phyloP scores from a whole-genome alignment of 2,888 invertebrate genomes.

The Eristalinus aeneus region DNA sequence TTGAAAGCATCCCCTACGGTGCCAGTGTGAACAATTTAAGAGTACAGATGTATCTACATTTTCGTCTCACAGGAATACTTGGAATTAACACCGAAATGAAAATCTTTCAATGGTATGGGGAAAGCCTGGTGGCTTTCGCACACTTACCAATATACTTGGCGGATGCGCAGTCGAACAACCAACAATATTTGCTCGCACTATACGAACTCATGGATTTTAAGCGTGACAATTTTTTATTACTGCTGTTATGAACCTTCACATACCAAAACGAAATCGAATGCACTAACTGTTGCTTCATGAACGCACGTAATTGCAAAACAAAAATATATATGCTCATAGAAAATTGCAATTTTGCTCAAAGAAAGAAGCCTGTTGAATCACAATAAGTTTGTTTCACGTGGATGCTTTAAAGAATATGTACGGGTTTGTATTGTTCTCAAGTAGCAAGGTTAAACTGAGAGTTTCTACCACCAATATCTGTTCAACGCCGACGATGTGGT shows the following conservation, averaged over 20 bases:
- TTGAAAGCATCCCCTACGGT: background rate
- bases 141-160: constrained; percentile 4
- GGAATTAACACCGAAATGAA: background rate
- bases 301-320: background rate
- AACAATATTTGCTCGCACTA: background rate
- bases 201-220: background rate
- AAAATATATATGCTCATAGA: background rate
- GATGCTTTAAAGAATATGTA: background rate
- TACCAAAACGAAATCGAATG: background rate
- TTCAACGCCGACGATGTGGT: constrained; percentile 6
- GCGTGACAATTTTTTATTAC: background rate
- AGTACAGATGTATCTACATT: background rate
- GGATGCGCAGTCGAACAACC: constrained; percentile 21
- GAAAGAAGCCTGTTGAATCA: background rate
- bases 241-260: constrained; percentile 2
- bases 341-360: background rate
- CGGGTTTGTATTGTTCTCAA: constrained; percentile 12
- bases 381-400: background rate
- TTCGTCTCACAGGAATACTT: background rate
- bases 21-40: background rate
- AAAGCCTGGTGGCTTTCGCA: constrained; percentile 25
- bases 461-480: constrained; percentile 4
- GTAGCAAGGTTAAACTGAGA: background rate
- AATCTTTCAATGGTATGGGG: constrained; percentile 6
- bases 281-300: constrained; percentile 42